A percentile compares a stretch with the other conserved stretches of the same genome.
phyloP scores from a whole-genome alignment of 2,888 invertebrate genomes.

The Cheilosia grossa region DNA sequence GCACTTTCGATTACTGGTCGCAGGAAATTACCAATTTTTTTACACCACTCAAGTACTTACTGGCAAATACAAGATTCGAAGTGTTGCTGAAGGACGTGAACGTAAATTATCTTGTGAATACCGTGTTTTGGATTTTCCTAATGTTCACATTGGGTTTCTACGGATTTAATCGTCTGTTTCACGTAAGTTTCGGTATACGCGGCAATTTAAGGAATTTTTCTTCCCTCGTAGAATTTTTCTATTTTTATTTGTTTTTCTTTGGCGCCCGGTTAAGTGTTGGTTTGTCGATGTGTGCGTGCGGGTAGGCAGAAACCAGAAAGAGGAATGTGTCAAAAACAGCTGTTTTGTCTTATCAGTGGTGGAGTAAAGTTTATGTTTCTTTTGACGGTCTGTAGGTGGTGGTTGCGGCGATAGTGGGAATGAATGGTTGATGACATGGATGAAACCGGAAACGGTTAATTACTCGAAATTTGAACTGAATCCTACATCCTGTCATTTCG shows the following conservation, averaged over 20 bases:
- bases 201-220: constrained; percentile 25
- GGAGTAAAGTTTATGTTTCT: background rate
- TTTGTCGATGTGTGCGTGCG: background rate
- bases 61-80: constrained; percentile 80
- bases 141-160: constrained; percentile 79
- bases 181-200: constrained; percentile 77
- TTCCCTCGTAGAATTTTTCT: constrained; percentile 18
- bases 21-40: constrained; percentile 81
- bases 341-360: constrained; percentile 26
- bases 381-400: constrained; percentile 10
- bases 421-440: background rate
- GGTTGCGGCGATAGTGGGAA: background rate
- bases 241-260: constrained; percentile 54
- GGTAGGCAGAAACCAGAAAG: background rate
- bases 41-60: constrained; percentile 81
- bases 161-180: constrained; percentile 81
- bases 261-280: background rate
- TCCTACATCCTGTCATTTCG: background rate
- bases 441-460: constrained; percentile 7
- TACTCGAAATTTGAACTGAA: too few relatives aligned
- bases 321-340: constrained; percentile 51
- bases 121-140: constrained; percentile 82
- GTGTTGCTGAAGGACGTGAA: constrained; percentile 81
- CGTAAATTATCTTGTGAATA: constrained; percentile 81
- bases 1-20: constrained; percentile 79